Evolutionary conservation across 2,888 invertebrate species (phyloP), one percentile per base, ranked within the genome.

Genomic region (Tenthredo livida): DNA sequence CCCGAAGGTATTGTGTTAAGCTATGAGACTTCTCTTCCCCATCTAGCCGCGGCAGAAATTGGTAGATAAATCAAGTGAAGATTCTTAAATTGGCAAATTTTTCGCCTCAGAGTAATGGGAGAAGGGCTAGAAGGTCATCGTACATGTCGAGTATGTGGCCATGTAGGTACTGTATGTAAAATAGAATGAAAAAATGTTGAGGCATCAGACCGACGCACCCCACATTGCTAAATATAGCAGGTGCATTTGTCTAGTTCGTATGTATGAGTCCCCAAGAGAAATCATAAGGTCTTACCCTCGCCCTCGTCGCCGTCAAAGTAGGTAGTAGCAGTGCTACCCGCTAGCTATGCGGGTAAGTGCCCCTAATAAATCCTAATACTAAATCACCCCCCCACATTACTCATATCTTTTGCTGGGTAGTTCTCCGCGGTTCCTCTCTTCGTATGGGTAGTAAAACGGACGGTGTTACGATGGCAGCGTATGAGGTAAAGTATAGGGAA

Each of bases 281-380:
- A 92, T 92, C 92, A 92, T 90, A 89, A 91, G 91, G 90, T 91
- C 90, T 91, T 92, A 91, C 90, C 91, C 91, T 91, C 89, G 89
- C 86, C 87, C 87, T 83, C 83, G 67, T 83, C 25, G 58, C 37
- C 37, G 25, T 58, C 61, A 17, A 77, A 54, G 77, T 54, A 54
- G 58, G 80, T 54, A 37, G 85, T 85, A 70, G 75, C 85, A 75
- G 29, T 85, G 85, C 84, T 75, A 87, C 85, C 87, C 87, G 87
- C 83, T 83, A 83, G 83, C 83, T 67, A 83, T 61, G 86, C 87
- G 87, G 89, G 88, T 85, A 88, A 91, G 89, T 88, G 87, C 89
- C 90, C 86, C 88, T 92, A 91, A 92, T 92, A 92, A 92, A 92
- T 92, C 92, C 91, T 91, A 92, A 92, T 92, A 92, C 90, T 91